Base-by-base conservation (phyloP, 2,888 invertebrate species). In the Steinernema scapterisci region DNA sequence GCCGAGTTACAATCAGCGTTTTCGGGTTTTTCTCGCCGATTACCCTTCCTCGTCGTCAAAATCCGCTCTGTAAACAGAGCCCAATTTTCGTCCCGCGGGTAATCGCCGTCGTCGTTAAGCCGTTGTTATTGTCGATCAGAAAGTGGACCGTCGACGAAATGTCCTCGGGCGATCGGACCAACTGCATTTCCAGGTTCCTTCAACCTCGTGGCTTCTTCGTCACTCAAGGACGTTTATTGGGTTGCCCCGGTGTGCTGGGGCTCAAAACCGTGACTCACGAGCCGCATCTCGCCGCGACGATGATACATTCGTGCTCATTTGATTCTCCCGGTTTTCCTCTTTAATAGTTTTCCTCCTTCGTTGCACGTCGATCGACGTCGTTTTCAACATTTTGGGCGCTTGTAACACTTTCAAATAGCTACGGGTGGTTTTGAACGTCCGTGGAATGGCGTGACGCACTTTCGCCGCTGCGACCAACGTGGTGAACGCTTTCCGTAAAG, bases 221-320 rank as follows among this genome's bases (percentile, higher is more conserved):
- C 19, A 19, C 6, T 48, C 48, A 16, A 38, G 48, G 19, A 48
- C 48, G 48, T 19, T 48, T 21, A 63, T 16, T 27, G 16, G 27
- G 19, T 31, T 31, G 63, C 31, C 63, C 38, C 9, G 38, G 63
- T 63, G 9, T 54, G 25, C 21, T 54, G 54, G 54, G 63, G 63
- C 31, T 27, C n/a, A 27, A 16, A 13, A 63, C 63, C 21, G 63
- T 63, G 63, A 63, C 27, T 63, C 63, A 63, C 31, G 16, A 27
- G 63, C 63, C 63, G 63, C 63, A 31, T 63, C 63, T 16, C 25
- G 31, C 63, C 27, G 25, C 31, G 25, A 1, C 63, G 31, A 63
- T 63, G 63, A 63, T 63, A 31, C 63, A 63, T 63, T 63, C 31
- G 63, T 27, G 63, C 63, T 63, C 63, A 63, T 63, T 63, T 63